phyloP scores from a whole-genome alignment of 2,888 invertebrate genomes.

The Yponomeuta plumbellus region DNA sequence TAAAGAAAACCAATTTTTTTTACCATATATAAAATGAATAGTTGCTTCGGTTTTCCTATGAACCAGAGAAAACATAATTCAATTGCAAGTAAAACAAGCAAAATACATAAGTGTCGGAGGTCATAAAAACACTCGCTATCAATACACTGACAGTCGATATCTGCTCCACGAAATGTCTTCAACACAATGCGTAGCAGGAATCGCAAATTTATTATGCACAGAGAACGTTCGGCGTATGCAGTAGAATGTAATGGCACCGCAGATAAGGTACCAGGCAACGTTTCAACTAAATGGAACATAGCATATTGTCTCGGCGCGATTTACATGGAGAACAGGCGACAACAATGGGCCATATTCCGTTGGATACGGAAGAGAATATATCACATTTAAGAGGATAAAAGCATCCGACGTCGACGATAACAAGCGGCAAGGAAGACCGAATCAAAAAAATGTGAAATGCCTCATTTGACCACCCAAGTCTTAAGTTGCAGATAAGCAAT shows the following conservation, averaged over 20 bases:
- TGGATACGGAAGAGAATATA: conserved; percentile 5
- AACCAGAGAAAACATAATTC: no score
- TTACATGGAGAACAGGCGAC: neutral
- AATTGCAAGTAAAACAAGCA: no score
- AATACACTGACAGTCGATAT: no score
- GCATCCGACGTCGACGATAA: neutral
- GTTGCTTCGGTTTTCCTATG: no score
- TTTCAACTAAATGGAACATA: conserved; percentile 2
- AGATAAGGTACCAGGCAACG: neutral
- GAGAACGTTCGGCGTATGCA: conserved; percentile 30
- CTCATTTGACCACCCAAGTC: no score
- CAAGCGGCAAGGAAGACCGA: neutral
- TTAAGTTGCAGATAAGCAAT: no score
- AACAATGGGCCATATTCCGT: conserved; percentile 4
- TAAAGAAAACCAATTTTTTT: no score
- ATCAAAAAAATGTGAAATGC: neutral
- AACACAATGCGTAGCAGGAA: conserved; percentile 11
- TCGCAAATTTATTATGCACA: conserved; percentile 8
- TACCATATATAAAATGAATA: no score
- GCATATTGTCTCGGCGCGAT: conserved; percentile 8
- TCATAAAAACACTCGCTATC: no score
- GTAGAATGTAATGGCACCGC: conserved; percentile 43
- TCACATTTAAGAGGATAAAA: neutral
- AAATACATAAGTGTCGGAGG: no score
- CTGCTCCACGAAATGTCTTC: no score